phyloP scores from a whole-genome alignment of 2,888 invertebrate genomes.

The Plusia festucae region DNA sequence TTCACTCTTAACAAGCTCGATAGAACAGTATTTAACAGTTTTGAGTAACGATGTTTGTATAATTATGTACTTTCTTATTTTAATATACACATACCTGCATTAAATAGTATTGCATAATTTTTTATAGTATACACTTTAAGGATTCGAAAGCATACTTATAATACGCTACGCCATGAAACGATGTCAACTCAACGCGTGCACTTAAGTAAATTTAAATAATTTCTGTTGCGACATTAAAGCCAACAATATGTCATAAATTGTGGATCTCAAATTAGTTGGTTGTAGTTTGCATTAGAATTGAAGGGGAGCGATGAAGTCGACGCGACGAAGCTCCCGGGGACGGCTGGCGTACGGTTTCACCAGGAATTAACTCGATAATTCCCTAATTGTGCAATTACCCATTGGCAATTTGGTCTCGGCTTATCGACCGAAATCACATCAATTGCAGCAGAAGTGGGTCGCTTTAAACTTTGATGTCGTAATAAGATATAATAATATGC shows the following conservation, averaged over 20 bases:
- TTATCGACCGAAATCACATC: conserved; percentile 70
- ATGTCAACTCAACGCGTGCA: conserved; percentile 43
- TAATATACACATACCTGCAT: neutral
- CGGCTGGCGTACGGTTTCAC: conserved; percentile 79
- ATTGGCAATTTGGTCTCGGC: conserved; percentile 79
- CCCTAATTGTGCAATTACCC: conserved; percentile 86
- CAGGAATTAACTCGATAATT: conserved; percentile 87
- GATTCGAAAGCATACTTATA: conserved; percentile 38
- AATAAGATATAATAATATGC: conserved; percentile 47
- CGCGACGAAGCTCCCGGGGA: conserved; percentile 46
- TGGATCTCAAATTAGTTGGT: conserved; percentile 70
- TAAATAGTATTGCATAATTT: neutral
- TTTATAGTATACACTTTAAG: conserved; percentile 20
- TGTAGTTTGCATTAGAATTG: conserved; percentile 82
- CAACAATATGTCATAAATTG: conserved; percentile 80
- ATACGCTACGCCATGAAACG: conserved; percentile 38
- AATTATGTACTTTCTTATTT: neutral
- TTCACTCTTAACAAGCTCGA: conserved; percentile 58
- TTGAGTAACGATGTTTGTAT: conserved; percentile 2
- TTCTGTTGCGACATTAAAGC: conserved; percentile 63
- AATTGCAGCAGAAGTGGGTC: conserved; percentile 54
- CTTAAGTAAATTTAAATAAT: conserved; percentile 48
- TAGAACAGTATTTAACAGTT: conserved; percentile 22
- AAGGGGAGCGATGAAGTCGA: conserved; percentile 57
- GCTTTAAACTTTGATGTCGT: conserved; percentile 53